phyloP scores from a whole-genome alignment of 53 echinoderm and acorn worm genomes.

The Holothuria scabra region DNA sequence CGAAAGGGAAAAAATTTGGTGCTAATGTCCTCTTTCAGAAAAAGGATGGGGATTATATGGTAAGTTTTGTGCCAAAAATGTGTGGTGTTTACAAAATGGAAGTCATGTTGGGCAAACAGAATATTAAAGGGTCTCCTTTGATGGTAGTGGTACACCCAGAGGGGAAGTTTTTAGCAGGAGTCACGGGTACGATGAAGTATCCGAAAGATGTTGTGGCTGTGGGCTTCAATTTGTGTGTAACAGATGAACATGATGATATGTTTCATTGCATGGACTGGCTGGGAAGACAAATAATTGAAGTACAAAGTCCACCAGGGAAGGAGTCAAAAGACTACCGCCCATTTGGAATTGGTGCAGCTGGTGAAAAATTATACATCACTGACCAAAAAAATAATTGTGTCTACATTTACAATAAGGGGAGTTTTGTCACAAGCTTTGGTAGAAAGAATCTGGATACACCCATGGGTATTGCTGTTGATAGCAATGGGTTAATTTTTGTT shows the following conservation, averaged over 20 bases:
- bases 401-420: constrained; percentile 23
- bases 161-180: constrained; percentile 3
- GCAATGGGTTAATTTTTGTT: constrained; percentile 5
- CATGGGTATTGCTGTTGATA: constrained; percentile 26
- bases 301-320: constrained; percentile 11
- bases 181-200: background rate
- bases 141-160: constrained; percentile 26
- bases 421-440: constrained; percentile 15
- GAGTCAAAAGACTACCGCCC: background rate
- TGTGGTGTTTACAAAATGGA: constrained; percentile 27
- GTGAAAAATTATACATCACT: constrained; percentile 21
- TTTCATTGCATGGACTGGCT: constrained; percentile 28
- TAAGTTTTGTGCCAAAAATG: constrained; percentile 43
- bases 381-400: constrained; percentile 3
- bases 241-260: constrained; percentile 1
- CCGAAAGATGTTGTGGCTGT: constrained; percentile 30
- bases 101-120: background rate
- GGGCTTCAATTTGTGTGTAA: constrained; percentile 24
- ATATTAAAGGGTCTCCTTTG: constrained; percentile 35
- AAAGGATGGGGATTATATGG: constrained; percentile 15
- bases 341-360: constrained; percentile 14
- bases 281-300: background rate
- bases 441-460: constrained; percentile 2
- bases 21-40: background rate
- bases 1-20: constrained; percentile 38